phyloP scores from a whole-genome alignment of 2,113 vertebrate genomes.

The Oophaga pumilio region DNA sequence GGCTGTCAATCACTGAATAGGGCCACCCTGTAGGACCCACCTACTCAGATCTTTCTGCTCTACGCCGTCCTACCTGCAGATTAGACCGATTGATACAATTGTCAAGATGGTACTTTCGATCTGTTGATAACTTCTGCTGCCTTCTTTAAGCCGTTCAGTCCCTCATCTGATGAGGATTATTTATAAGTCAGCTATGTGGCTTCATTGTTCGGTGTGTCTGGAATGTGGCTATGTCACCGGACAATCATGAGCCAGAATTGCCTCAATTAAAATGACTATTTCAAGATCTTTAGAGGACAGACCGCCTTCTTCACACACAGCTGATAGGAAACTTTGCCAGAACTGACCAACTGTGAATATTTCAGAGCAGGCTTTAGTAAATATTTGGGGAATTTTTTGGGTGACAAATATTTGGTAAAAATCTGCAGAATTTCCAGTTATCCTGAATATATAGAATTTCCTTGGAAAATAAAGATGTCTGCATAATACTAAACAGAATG shows the following conservation, averaged over 20 bases:
- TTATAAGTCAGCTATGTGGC: not conserved
- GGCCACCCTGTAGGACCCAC: no score
- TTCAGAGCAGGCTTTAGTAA: not conserved
- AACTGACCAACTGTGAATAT: slow-evolving; percentile 25
- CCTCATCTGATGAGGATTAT: not conserved
- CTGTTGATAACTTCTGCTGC: not conserved
- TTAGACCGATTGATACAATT: no score
- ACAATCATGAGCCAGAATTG: not conserved
- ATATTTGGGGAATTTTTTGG: not conserved
- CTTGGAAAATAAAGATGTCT: not conserved
- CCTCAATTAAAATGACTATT: not conserved
- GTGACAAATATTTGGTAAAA: not conserved
- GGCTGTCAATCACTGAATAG: no score
- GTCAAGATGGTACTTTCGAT: no score
- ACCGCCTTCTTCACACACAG: not conserved
- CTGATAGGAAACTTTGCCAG: slow-evolving; percentile 17
- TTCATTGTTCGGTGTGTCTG: not conserved
- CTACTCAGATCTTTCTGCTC: no score
- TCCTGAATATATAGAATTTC: not conserved
- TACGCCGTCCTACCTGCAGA: no score
- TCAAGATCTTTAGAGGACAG: slow-evolving; percentile 2
- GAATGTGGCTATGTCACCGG: slow-evolving; percentile 3
- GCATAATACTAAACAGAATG: not conserved
- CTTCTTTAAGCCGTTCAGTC: not conserved
- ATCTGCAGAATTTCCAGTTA: not conserved